Percentiles rank a stretch among this genome's conserved stretches.
Conservation (phyloP, 92 coral and sea anemone genomes). For the Actinernus sp. region DNA sequence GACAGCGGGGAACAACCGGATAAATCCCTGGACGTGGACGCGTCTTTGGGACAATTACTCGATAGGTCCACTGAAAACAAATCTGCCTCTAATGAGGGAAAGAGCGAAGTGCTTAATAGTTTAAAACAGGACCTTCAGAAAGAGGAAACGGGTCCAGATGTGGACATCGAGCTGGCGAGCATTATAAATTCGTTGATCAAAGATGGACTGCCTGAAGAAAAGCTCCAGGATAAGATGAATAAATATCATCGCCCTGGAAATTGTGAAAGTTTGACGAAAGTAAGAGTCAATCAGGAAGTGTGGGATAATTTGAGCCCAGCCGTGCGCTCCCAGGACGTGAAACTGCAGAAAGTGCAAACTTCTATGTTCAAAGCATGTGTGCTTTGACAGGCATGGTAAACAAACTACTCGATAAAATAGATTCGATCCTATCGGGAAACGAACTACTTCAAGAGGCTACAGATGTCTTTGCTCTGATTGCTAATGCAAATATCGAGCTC, state of each 20-base stretch:
- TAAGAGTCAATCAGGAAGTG: slow-evolving; percentile 48
- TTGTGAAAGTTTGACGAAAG: slow-evolving; percentile 43
- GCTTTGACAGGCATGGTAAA: slow-evolving; percentile 32
- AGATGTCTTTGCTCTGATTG: slow-evolving; percentile 60
- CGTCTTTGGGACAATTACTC: background rate
- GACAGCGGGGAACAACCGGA: background rate
- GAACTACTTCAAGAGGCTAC: slow-evolving; percentile 36
- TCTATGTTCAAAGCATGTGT: slow-evolving; percentile 37
- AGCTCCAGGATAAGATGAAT: slow-evolving; percentile 46
- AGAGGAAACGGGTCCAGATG: slow-evolving; percentile 44
- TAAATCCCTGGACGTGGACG: slow-evolving; percentile 8
- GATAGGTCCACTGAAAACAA: too few species aligned
- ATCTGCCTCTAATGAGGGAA: slow-evolving; percentile 32
- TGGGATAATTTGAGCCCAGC: slow-evolving; percentile 58
- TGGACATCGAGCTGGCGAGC: slow-evolving; percentile 50
- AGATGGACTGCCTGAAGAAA: slow-evolving; percentile 52
- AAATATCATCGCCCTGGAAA: slow-evolving; percentile 59
- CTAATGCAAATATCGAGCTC: slow-evolving; percentile 60
- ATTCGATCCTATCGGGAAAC: slow-evolving; percentile 29
- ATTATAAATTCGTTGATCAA: slow-evolving; percentile 44
- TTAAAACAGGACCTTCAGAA: slow-evolving; percentile 41
- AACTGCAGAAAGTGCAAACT: slow-evolving; percentile 41
- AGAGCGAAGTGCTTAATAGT: slow-evolving; percentile 42
- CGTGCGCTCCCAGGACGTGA: slow-evolving; percentile 50
- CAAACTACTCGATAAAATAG: slow-evolving; percentile 19